Base-by-base conservation (phyloP, 2,113 vertebrate genomes). In the Hystrix cristata region DNA sequence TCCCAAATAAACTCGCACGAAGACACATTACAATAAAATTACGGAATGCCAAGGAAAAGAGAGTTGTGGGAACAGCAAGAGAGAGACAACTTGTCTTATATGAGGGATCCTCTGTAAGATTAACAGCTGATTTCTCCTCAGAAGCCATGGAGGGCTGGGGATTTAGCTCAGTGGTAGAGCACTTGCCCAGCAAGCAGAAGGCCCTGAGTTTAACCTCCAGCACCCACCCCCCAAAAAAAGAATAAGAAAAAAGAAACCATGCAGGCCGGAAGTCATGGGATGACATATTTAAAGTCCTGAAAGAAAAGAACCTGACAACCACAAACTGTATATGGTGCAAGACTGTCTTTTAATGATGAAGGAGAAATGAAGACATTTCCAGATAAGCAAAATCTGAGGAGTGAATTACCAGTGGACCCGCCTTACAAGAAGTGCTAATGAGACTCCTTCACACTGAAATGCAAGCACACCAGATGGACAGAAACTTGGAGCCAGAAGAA, bases 341-440 rank as follows among this genome's bases (percentile, higher is more conserved):
- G 57, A 48, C 51, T 27, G 65, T 27, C 59, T 67, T 90, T 69
- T 6, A 95, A 60, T 78, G 69, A 53, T 27, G 31, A 67, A 67
- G n/a, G 25, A 53, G 38, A 90, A 91, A 91, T 38, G 6, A 95
- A 55, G 53, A 71, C 34, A 62, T 69, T 95, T 90, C 64, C 55
- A 86, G 81, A 60, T 38, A 91, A 69, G 6, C 79, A 65, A 55
- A 85, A 53, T n/a, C 81, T 51, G 53, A 85, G 29, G 29, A 78
- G 3, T 69, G 57, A 31, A 53, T 84, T 59, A n/a, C 16, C 43
- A 60, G 55, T 31, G 53, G 2, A 11, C 55, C 34, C 55, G 46
- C 55, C 62, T 57, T 46, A 25, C 65, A 65, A 64, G 72, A 62
- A 67, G 65, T 57, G 57, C 57, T 51, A 38, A 81, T 57, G 29